Conservation (phyloP, 1,140 invertebrate species). For the Aricia agestis region DNA sequence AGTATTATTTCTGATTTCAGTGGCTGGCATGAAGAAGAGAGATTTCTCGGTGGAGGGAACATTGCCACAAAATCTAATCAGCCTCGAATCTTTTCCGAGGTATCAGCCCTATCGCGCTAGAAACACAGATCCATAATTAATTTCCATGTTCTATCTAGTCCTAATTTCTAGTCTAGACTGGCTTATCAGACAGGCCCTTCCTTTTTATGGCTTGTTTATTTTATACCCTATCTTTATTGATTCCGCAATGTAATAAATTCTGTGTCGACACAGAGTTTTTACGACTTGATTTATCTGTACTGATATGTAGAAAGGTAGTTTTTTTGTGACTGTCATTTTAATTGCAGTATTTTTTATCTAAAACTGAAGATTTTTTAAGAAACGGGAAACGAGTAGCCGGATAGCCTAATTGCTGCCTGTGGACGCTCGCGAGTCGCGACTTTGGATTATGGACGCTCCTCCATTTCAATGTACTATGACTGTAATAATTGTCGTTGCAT, state of each 20-base stretch:
- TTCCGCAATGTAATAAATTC: neutral
- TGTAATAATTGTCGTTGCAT: too few species aligned
- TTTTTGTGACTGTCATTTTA: neutral
- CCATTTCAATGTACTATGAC: too few species aligned
- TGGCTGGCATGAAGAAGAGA: too few species aligned
- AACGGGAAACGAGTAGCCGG: too few species aligned
- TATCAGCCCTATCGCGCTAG: neutral
- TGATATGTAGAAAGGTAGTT: neutral
- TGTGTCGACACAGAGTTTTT: neutral
- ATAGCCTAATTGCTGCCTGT: too few species aligned
- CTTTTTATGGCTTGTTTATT: constrained; percentile 1
- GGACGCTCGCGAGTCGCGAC: too few species aligned
- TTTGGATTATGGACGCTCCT: too few species aligned
- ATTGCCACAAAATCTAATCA: too few species aligned
- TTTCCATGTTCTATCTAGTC: neutral
- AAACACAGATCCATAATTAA: constrained; percentile 1
- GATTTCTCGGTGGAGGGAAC: too few species aligned
- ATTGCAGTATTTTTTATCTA: neutral
- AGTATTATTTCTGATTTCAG: too few species aligned
- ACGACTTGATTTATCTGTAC: neutral
- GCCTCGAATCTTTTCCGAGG: neutral
- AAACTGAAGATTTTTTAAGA: neutral
- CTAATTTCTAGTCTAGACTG: neutral
- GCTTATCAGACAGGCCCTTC: neutral
- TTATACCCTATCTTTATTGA: neutral